Percentiles rank a stretch among this genome's conserved stretches.
Evolutionary conservation across 2,797 vertebrate species (phyloP).

Genomic region (Sebastes cheni): DNA sequence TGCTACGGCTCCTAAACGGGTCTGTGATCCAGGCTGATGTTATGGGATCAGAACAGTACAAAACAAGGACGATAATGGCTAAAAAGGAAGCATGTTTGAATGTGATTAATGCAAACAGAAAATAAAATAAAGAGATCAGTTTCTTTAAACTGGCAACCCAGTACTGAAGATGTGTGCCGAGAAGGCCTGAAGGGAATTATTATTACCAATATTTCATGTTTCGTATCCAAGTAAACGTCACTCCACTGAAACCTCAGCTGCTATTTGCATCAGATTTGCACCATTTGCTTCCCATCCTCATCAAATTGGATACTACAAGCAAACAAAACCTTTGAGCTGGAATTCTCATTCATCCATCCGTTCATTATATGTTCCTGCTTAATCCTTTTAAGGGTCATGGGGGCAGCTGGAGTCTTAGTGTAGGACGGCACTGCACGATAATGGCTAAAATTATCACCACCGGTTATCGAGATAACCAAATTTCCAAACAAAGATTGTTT

Average conservation of each 20-base stretch:
- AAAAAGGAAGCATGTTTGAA: neutral
- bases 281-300: constrained; percentile 12
- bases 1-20: neutral
- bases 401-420: neutral
- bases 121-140: neutral
- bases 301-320: neutral
- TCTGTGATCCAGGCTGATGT: neutral
- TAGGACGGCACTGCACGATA: neutral
- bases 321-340: neutral
- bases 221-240: neutral
- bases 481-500: neutral
- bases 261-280: constrained; percentile 44
- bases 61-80: neutral
- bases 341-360: neutral
- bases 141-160: neutral
- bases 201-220: neutral
- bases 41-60: neutral
- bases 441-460: neutral
- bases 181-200: neutral
- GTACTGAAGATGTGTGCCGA: neutral
- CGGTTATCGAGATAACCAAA: neutral
- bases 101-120: neutral
- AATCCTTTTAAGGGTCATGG: constrained; percentile 11
- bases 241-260: constrained; percentile 12
- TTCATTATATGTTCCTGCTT: constrained; percentile 1